phyloP scores from a whole-genome alignment of 2,797 vertebrate species.

The Eupleurogrammus muticus region DNA sequence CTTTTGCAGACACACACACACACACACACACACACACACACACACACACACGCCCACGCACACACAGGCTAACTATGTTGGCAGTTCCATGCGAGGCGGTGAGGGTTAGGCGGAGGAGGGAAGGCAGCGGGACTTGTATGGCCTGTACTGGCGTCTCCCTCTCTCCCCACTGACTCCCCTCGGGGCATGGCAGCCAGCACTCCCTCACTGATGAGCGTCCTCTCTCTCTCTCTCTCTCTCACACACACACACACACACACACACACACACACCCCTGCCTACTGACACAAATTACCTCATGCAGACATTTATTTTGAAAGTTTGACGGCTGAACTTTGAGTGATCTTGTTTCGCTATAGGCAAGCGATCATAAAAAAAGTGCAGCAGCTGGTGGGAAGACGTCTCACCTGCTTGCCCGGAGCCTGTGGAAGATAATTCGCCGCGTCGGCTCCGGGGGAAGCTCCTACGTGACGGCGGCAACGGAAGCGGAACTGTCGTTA shows the following conservation, averaged over 20 bases:
- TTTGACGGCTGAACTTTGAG: slow-evolving; percentile 83
- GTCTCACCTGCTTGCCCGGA: slow-evolving; percentile 70
- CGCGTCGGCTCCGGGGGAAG: slow-evolving; percentile 40
- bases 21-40: slow-evolving; percentile 34
- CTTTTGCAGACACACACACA: slow-evolving; percentile 17
- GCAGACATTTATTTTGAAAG: slow-evolving; percentile 81
- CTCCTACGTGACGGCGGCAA: slow-evolving; percentile 38
- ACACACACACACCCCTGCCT: slow-evolving; percentile 51
- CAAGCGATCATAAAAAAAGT: slow-evolving; percentile 71
- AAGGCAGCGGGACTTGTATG: slow-evolving; percentile 77
- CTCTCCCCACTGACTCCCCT: slow-evolving; percentile 71
- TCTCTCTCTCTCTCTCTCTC: slow-evolving; percentile 16
- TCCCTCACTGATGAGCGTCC: slow-evolving; percentile 75
- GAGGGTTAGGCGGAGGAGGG: slow-evolving; percentile 75
- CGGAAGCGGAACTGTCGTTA: slow-evolving; percentile 34
- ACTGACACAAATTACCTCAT: slow-evolving; percentile 81
- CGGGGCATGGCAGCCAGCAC: slow-evolving; percentile 79
- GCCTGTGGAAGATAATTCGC: slow-evolving; percentile 63
- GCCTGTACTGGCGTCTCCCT: slow-evolving; percentile 80
- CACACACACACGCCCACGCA: slow-evolving; percentile 32
- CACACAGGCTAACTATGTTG: slow-evolving; percentile 64
- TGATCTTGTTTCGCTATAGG: slow-evolving; percentile 79
- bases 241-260: slow-evolving; percentile 32
- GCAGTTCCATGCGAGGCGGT: slow-evolving; percentile 80
- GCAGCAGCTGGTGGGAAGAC: slow-evolving; percentile 73